These are phyloP conservation scores for Diuraphis noxia DNA, from an alignment of 1,140 invertebrate genomes.

Conservation along the genomic window DNA sequence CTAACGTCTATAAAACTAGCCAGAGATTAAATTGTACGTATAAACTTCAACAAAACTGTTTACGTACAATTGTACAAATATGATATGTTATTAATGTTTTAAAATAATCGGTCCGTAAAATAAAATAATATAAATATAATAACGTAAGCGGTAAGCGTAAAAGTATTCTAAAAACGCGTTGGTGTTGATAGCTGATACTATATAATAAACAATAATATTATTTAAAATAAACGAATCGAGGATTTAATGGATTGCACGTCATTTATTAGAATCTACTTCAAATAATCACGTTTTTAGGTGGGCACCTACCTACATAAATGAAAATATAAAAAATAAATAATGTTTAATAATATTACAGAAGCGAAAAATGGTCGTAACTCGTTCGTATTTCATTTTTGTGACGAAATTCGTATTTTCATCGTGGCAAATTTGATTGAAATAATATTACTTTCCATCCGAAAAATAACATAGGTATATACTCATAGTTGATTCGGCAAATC, in stretches of 20 bases:
- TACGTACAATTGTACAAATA: neutral
- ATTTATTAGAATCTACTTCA: neutral
- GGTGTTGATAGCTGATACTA: too few relatives aligned
- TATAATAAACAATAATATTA: too few relatives aligned
- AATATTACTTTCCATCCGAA: constrained; percentile 31
- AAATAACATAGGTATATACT: constrained; percentile 23
- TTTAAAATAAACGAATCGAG: neutral
- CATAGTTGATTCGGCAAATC: constrained; percentile 39
- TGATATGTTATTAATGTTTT: neutral
- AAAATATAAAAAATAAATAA: neutral
- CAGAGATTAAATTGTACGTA: neutral
- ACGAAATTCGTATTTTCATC: neutral
- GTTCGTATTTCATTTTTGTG: neutral
- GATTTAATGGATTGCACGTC: neutral
- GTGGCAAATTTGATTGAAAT: constrained; percentile 46
- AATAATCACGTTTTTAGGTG: neutral
- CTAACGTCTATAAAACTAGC: neutral
- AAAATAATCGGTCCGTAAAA: neutral
- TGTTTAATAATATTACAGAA: neutral
- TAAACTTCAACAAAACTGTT: neutral
- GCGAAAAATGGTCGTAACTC: neutral
- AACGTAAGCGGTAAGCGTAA: too few relatives aligned
- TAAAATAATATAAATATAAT: neutral
- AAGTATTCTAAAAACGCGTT: neutral
- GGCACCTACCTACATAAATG: neutral